phyloP scores from a whole-genome alignment of 2,113 vertebrate species.

The Saccopteryx bilineata region DNA sequence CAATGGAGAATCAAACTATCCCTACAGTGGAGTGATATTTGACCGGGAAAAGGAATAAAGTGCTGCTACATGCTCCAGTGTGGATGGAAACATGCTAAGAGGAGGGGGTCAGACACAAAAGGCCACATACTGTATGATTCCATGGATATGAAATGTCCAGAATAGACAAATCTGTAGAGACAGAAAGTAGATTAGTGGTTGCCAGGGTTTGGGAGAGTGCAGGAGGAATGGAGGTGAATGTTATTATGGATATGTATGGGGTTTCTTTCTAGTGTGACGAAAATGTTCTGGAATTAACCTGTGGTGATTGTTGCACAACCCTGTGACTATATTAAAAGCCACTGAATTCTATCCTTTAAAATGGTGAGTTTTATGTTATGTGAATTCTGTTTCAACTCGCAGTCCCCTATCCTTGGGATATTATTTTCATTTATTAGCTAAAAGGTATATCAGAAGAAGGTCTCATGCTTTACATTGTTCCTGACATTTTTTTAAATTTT shows the following conservation, averaged over 20 bases:
- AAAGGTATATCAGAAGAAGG: neutral
- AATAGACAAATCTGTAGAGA: neutral
- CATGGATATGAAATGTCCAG: neutral
- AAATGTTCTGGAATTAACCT: neutral
- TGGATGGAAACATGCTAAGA: neutral
- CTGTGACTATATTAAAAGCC: neutral
- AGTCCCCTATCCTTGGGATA: neutral
- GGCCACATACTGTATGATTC: neutral
- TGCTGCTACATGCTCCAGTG: neutral
- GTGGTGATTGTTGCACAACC: neutral
- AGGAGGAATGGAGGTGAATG: neutral
- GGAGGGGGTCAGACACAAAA: neutral
- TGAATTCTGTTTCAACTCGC: neutral
- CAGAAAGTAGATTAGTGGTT: neutral
- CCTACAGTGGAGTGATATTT: neutral
- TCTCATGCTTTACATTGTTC: neutral
- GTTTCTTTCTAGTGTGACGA: neutral
- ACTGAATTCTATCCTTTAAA: neutral
- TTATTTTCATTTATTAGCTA: neutral
- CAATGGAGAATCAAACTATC: neutral
- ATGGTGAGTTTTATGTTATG: neutral
- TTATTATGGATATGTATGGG: neutral
- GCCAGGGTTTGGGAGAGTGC: neutral
- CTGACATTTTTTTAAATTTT: slow-evolving; percentile 6
- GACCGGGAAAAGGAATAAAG: neutral